Conservation (phyloP, 2,113 vertebrate genomes). For the Burhinus oedicnemus region DNA sequence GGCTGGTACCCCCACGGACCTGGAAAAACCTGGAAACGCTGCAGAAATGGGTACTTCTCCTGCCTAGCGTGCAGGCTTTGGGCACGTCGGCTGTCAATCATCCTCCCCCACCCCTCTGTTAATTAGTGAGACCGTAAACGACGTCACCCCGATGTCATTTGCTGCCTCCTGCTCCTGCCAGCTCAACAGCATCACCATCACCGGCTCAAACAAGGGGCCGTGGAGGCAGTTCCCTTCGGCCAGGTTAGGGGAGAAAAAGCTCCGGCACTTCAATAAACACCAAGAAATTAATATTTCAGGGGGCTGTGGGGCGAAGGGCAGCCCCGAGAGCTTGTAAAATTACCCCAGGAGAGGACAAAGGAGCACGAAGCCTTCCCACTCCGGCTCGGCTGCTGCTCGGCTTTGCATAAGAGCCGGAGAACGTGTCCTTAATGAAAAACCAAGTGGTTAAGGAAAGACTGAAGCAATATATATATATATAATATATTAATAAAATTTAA, state of each 20-base stretch:
- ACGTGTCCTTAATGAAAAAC: background rate
- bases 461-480: background rate
- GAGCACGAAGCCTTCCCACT: background rate
- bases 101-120: background rate
- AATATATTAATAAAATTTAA: background rate
- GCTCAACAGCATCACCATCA: background rate
- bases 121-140: background rate
- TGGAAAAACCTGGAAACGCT: background rate
- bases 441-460: background rate
- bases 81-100: background rate
- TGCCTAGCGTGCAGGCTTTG: background rate
- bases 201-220: background rate
- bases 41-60: background rate
- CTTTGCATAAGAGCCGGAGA: background rate
- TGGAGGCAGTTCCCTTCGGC: background rate
- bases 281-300: background rate
- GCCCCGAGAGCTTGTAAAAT: background rate
- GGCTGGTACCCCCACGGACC: background rate
- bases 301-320: accelerated
- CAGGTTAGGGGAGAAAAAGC: background rate
- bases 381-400: background rate
- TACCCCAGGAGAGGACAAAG: background rate
- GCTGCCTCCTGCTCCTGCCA: background rate
- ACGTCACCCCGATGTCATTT: background rate
- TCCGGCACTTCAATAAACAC: accelerated